Conservation (phyloP, 2,797 vertebrate genomes). For the Petrocephalus sullivani region DNA sequence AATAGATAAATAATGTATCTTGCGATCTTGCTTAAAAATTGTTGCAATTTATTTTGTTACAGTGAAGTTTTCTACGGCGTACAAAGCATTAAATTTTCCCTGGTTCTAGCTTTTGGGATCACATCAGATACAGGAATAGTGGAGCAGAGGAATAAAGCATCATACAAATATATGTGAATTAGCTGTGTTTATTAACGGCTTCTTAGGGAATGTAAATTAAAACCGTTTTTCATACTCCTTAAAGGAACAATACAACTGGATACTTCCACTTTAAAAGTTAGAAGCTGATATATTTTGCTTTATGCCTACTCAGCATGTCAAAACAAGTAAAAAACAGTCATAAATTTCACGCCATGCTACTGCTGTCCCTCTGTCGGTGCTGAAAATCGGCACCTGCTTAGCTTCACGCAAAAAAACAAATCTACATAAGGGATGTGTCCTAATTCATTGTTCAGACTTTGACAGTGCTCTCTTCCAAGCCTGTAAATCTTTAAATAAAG, state of each 20-base stretch:
- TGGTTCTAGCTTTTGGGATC: not conserved
- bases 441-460: constrained; percentile 57
- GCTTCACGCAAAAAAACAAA: constrained; percentile 52
- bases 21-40: not conserved
- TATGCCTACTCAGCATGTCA: not conserved
- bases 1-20: not conserved
- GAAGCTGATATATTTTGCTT: not conserved
- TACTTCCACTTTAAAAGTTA: not conserved
- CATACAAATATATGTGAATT: not conserved
- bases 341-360: constrained; percentile 49
- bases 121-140: not conserved
- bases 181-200: not conserved
- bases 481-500: constrained; percentile 71
- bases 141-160: not conserved
- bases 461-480: constrained; percentile 55
- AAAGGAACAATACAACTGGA: not conserved
- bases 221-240: not conserved
- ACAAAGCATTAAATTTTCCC: not conserved
- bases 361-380: constrained; percentile 37
- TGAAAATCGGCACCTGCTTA: constrained; percentile 57
- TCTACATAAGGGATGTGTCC: constrained; percentile 40
- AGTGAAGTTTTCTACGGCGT: not conserved
- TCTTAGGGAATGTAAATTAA: not conserved
- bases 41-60: constrained; percentile 17
- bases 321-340: constrained; percentile 41